Conservation (phyloP, 2,113 vertebrate genomes). For the Dipodomys stephensi region DNA sequence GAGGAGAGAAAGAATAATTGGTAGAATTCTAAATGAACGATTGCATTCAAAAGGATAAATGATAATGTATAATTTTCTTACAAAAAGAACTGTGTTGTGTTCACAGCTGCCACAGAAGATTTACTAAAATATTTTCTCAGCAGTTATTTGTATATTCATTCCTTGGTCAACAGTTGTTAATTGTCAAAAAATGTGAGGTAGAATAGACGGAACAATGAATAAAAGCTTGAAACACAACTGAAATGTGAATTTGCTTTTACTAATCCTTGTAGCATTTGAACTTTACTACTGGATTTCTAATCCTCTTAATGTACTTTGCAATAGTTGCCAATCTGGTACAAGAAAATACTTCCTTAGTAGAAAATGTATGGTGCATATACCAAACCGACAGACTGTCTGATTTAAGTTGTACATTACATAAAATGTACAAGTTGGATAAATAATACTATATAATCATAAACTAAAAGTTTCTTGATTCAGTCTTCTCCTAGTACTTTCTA, state of each 20-base stretch:
- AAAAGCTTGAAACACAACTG: neutral
- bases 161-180: neutral
- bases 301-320: neutral
- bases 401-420: constrained; percentile 6
- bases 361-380: neutral
- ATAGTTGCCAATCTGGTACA: neutral
- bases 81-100: neutral
- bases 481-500: constrained; percentile 48
- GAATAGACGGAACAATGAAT: neutral
- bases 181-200: neutral
- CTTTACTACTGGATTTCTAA: neutral
- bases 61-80: neutral
- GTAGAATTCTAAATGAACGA: neutral
- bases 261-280: neutral
- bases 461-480: neutral
- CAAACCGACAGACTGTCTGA: neutral
- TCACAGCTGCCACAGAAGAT: neutral
- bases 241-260: neutral
- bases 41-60: neutral
- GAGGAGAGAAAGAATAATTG: neutral
- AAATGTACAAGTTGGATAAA: neutral
- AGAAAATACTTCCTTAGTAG: constrained; percentile 38
- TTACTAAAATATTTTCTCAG: constrained; percentile 31
- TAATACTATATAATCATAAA: neutral
- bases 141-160: neutral